Conservation (phyloP, 2,888 invertebrate species). For the Drosophila niveifrons region DNA sequence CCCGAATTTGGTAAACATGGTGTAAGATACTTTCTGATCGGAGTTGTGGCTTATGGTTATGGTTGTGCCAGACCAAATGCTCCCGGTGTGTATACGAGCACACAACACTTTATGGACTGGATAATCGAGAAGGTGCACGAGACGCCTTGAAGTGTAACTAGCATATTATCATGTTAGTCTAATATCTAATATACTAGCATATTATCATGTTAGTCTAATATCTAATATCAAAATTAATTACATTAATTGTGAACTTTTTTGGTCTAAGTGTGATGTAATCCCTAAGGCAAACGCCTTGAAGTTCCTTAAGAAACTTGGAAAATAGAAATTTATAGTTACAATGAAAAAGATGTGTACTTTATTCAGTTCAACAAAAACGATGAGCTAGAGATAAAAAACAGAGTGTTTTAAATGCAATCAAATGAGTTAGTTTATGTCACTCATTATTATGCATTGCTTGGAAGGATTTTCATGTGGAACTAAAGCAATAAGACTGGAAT, state of each 20-base stretch:
- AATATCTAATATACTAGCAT: no score
- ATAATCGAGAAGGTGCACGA: conserved; percentile 85
- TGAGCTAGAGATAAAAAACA: background rate
- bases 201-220: background rate
- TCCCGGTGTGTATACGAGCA: conserved; percentile 88
- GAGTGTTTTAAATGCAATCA: background rate
- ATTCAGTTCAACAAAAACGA: conserved; percentile 58
- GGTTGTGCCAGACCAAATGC: conserved; percentile 88
- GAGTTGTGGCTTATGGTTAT: conserved; percentile 89
- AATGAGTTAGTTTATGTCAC: no score
- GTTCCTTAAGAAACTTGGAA: conserved; percentile 63
- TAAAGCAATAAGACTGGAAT: no score
- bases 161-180: no score
- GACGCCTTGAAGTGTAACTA: conserved; percentile 48
- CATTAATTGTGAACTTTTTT: conserved; percentile 24
- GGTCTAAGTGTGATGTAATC: conserved; percentile 48
- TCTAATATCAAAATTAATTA: no score
- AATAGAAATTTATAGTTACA: conserved; percentile 43
- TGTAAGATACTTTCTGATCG: conserved; percentile 86
- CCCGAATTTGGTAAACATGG: conserved; percentile 61
- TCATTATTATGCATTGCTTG: no score
- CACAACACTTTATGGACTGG: conserved; percentile 88
- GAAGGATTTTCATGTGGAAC: no score
- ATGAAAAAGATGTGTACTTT: conserved; percentile 18
- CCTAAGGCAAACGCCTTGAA: conserved; percentile 31